Conservation (phyloP, 2,888 invertebrate species). For the Lasioglossum pauxillum region DNA sequence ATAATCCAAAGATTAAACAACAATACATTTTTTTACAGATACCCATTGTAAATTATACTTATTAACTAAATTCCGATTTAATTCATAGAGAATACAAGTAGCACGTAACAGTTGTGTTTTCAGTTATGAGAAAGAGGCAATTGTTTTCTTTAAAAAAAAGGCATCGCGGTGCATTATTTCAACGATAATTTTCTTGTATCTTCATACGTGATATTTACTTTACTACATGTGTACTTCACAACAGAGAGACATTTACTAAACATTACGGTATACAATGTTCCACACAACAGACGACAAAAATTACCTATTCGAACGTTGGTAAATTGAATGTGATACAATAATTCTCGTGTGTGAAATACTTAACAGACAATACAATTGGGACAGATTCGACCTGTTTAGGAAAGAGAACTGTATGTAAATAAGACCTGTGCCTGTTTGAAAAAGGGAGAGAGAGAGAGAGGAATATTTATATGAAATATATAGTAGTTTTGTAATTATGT, state of each 20-base stretch:
- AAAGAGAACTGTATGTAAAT: conserved; percentile 74
- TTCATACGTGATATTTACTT: conserved; percentile 15
- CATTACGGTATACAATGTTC: conserved; percentile 16
- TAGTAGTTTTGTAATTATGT: conserved; percentile 80
- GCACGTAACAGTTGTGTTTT: conserved; percentile 24
- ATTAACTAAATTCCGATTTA: conserved; percentile 42
- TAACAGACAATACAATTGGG: conserved; percentile 55
- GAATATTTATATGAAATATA: conserved; percentile 75
- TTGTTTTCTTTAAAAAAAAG: conserved; percentile 17
- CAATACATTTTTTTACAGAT: conserved; percentile 49
- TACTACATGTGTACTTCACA: conserved; percentile 26
- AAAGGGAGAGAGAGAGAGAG: conserved; percentile 39
- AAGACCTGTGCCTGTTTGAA: conserved; percentile 77
- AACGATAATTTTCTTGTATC: conserved; percentile 26
- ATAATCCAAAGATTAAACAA: conserved; percentile 64
- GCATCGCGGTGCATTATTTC: conserved; percentile 23
- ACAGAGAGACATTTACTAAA: not conserved
- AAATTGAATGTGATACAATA: conserved; percentile 36
- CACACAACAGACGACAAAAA: conserved; percentile 12
- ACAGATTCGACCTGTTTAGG: conserved; percentile 28
- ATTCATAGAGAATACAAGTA: conserved; percentile 33
- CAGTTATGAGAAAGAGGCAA: conserved; percentile 26
- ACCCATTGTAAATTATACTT: conserved; percentile 47
- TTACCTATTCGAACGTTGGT: conserved; percentile 23
- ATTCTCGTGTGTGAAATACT: conserved; percentile 39